phyloP scores from a whole-genome alignment of 1,140 invertebrate genomes.

The Thrips palmi region DNA sequence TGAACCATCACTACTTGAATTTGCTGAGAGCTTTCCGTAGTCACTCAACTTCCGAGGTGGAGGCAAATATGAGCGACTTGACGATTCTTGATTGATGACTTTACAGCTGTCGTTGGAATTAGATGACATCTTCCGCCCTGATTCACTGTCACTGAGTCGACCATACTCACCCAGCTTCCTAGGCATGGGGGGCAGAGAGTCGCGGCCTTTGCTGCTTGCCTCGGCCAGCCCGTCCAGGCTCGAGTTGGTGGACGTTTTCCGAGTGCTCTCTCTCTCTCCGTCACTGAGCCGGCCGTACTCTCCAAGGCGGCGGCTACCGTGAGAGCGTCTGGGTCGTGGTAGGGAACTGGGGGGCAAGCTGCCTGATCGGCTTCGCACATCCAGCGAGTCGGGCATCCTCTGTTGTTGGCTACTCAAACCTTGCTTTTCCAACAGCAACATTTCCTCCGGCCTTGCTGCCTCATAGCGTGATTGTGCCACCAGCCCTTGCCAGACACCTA shows the following conservation, averaged over 20 bases:
- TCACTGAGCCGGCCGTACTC: conserved; percentile 37
- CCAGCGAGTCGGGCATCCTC: conserved; percentile 37
- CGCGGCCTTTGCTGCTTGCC: conserved; percentile 7
- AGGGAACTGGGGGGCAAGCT: conserved; percentile 43
- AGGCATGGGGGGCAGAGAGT: conserved; percentile 11
- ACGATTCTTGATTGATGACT: conserved; percentile 10
- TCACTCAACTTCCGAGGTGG: conserved; percentile 14
- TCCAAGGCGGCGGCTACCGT: conserved; percentile 32
- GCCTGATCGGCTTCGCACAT: conserved; percentile 24
- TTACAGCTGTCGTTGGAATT: conserved; percentile 6
- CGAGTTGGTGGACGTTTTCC: conserved; percentile 9
- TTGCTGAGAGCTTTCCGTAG: conserved; percentile 14
- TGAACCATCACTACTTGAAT: conserved; percentile 4
- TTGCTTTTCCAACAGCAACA: conserved; percentile 53
- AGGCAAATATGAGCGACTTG: conserved; percentile 10
- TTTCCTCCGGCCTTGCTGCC: conserved; percentile 36
- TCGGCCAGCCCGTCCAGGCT: background rate
- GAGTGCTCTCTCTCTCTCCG: conserved; percentile 25
- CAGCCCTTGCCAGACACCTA: conserved; percentile 23
- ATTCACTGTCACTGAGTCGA: conserved; percentile 16
- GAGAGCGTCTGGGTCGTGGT: conserved; percentile 39
- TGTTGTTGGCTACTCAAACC: conserved; percentile 54
- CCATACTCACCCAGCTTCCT: conserved; percentile 18
- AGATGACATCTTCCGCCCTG: conserved; percentile 9
- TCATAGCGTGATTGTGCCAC: conserved; percentile 16